These are phyloP conservation scores for Pilophorus perplexus DNA, from an alignment of 2,888 invertebrate genomes.

Conservation along the genomic window DNA sequence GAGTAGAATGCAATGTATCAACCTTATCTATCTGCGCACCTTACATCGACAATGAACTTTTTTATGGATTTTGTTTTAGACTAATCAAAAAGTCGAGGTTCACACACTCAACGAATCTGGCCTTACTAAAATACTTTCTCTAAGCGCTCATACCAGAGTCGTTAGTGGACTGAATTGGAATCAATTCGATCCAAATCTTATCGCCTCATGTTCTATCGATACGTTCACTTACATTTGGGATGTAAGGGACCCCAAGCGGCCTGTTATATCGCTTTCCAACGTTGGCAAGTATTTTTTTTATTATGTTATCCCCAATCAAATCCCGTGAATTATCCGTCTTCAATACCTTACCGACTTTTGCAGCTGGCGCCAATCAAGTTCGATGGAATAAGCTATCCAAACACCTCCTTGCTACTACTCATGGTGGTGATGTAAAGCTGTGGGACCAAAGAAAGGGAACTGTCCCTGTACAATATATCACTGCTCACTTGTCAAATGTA, in stretches of 20 bases:
- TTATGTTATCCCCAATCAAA: too few relatives aligned
- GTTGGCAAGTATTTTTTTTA: conserved; percentile 64
- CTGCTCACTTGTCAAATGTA: conserved; percentile 77
- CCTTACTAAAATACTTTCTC: conserved; percentile 67
- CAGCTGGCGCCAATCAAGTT: conserved; percentile 88
- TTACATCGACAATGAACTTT: too few relatives aligned
- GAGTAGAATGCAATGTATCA: too few relatives aligned
- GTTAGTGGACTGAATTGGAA: conserved; percentile 94
- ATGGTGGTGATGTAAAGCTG: conserved; percentile 91
- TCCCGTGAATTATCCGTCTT: too few relatives aligned
- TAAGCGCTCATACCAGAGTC: conserved; percentile 79
- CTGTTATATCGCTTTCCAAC: conserved; percentile 79
- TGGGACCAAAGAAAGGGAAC: conserved; percentile 91
- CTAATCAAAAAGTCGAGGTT: conserved; percentile 83
- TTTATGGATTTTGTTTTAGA: conserved; percentile 59
- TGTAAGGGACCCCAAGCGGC: conserved; percentile 78
- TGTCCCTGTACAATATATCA: conserved; percentile 85
- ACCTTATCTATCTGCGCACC: too few relatives aligned
- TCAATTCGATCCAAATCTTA: conserved; percentile 67
- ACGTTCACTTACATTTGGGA: conserved; percentile 95
- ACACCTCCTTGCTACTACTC: conserved; percentile 85
- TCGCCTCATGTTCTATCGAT: conserved; percentile 90
- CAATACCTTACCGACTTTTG: too few relatives aligned
- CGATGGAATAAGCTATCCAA: conserved; percentile 86
- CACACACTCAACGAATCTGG: conserved; percentile 72